Evolutionary conservation across 2,888 invertebrate genomes (phyloP), one percentile per base, ranked within the genome.

Genomic region (Drosophila robusta): DNA sequence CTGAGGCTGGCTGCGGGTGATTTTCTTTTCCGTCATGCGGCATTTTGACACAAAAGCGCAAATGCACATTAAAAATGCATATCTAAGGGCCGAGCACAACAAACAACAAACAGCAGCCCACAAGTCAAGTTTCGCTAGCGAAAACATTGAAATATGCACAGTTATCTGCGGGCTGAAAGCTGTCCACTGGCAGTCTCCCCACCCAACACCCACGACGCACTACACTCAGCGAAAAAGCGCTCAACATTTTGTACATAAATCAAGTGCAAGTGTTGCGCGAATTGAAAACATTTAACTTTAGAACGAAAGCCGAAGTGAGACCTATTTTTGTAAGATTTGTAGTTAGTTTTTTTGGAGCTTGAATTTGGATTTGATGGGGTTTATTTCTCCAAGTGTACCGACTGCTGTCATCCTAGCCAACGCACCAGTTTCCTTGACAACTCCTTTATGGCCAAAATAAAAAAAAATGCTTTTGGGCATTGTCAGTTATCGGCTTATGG

Each of bases 51-150:
- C 81, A 83, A 87, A 84, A 84, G 85, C 87, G 70, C 87, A 87
- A 83, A 87, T 83, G 87, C 85, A 81, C 85, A 83, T 83, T 83
- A 83, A 83, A 83, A 83, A 87, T 83, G 87, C 83, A 83, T 87
- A 87, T 84, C 83, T 81, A 74, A 74, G 64, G 87, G 81, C 69
- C 70, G 58, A 45, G 38, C 67, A 77, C 55, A 70, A 62, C 46
- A 61, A 62, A 55, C 41, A 51, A 16, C 36, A 39, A 47, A 45
- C 45, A 50, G 34, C 66, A 80, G 74, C 66, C 72, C 66, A 67
- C 76, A 84, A 83, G 83, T 83, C 81, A 83, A 83, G 85, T 87
- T 78, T 74, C 68, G 78, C 76, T 52, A 65, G 78, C 78, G 87
- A 78, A 87, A 78, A 78, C 87, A 83, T 83, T 87, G 87, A 83